Percentiles rank a stretch among this genome's conserved stretches.
These are phyloP conservation scores for Botrylloides violaceus DNA, from an alignment of 23 tunicate genomes.

Conservation along the genomic window DNA sequence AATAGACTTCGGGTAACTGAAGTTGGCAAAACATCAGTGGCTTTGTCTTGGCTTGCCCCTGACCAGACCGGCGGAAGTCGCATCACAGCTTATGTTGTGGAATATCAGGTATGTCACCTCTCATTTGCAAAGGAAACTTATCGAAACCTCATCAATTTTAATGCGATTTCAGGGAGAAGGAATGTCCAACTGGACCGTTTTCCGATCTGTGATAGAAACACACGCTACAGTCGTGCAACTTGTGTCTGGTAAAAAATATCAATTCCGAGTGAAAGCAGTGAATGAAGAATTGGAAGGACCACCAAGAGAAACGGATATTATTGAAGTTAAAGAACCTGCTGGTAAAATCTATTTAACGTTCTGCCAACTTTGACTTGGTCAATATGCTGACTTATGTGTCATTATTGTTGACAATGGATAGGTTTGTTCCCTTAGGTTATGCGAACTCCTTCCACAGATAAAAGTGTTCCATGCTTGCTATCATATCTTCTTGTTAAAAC, in stretches of 20 bases:
- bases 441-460: too few relatives aligned
- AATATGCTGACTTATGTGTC: neutral
- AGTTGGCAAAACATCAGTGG: slow-evolving; percentile 37
- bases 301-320: slow-evolving; percentile 18
- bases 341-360: slow-evolving; percentile 1
- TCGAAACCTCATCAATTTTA: neutral
- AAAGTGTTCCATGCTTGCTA: too few relatives aligned
- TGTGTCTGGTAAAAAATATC: slow-evolving; percentile 61
- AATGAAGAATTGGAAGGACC: slow-evolving; percentile 55
- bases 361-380: neutral
- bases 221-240: slow-evolving; percentile 35
- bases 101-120: slow-evolving; percentile 15
- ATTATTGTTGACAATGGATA: neutral
- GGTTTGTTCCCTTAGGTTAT: too few relatives aligned
- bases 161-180: slow-evolving; percentile 56
- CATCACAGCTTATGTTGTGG: slow-evolving; percentile 81
- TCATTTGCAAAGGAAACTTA: too few relatives aligned
- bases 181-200: slow-evolving; percentile 53
- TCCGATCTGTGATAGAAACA: slow-evolving; percentile 41
- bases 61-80: slow-evolving; percentile 54
- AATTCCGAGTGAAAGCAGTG: slow-evolving; percentile 71
- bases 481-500: too few relatives aligned
- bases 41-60: slow-evolving; percentile 52
- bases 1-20: slow-evolving; percentile 36
- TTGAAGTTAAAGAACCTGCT: slow-evolving; percentile 26